Evolutionary conservation across 1,140 invertebrate genomes (phyloP), one percentile per base, ranked within the genome.

Genomic region (Homalodisca vitripennis): DNA sequence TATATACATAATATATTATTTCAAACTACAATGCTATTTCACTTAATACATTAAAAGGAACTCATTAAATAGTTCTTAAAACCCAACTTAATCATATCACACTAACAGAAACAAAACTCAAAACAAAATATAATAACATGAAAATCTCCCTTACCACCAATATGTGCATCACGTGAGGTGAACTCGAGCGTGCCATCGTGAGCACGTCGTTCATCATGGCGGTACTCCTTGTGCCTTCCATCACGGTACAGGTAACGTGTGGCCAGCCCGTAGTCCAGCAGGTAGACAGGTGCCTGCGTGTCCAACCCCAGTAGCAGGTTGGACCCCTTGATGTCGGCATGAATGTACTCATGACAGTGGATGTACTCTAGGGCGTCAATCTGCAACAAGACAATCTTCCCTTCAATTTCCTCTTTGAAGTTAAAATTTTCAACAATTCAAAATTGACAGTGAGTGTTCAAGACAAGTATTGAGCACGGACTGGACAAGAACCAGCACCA

Each of bases 181-280:
- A 94, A 99, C 78, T 98, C 93, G 69, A 98, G 82, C 3, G 97
- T 99, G 22, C 97, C 97, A 81, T 98, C 94, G 79, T 99, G 97
- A 27, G 95, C 95, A 78, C 90, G 91, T 67, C 93, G 84, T 67
- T 91, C 88, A 80, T 98, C 96, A 80, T 91, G 90, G 68, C 89
- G 86, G 80, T 94, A 95, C 68, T 89, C 88, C 78, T 94, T 94
- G 79, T 98, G 95, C 30, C 84, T 81, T 13, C 90, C 93, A 73
- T 90, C 85, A 30, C 84, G 80, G 72, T 88, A 86, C 47, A 88
- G 78, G 81, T 92, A 98, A 77, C 93, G 92, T 55, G 89, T 92
- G 6, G 95, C 95, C 48, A 98, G 81, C 3, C 97, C 97, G 83
- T 90, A 99, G 82, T 99, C 97, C 32, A 98, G 87, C 17, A 98